Percentiles rank a stretch among this genome's conserved stretches.
These are phyloP conservation scores for Mongoloraphidia duomilia DNA, from an alignment of 2,888 invertebrate genomes.

Conservation along the genomic window DNA sequence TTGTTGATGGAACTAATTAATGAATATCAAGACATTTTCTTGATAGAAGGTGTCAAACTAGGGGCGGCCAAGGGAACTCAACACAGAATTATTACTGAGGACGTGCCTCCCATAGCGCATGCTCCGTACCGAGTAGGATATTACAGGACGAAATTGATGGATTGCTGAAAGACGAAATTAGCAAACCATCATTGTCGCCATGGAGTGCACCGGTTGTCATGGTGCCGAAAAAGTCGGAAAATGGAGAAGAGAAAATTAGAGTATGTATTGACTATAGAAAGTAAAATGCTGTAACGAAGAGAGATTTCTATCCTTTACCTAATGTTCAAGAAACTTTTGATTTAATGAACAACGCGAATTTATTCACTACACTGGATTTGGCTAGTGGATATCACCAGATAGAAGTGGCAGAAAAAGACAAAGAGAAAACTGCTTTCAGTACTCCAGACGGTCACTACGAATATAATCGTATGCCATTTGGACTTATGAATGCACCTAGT, in stretches of 20 bases:
- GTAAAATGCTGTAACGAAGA: constrained; percentile 19
- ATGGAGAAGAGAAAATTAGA: constrained; percentile 12
- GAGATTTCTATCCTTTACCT: constrained; percentile 20
- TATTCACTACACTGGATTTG: constrained; percentile 19
- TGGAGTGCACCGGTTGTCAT: constrained; percentile 24
- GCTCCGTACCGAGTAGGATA: constrained; percentile 11
- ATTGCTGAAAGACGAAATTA: constrained; percentile 17
- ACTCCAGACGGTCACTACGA: constrained; percentile 19
- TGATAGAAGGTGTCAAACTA: background rate
- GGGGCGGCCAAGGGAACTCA: background rate
- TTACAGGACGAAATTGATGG: constrained; percentile 12
- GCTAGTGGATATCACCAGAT: constrained; percentile 23
- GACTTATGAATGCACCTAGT: constrained; percentile 18
- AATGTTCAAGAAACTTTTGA: constrained; percentile 20
- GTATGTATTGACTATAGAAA: constrained; percentile 18
- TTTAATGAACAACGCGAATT: constrained; percentile 13
- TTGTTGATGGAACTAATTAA: background rate
- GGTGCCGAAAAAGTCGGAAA: constrained; percentile 21
- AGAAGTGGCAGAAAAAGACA: constrained; percentile 16
- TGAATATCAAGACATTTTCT: constrained; percentile 3
- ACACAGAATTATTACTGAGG: constrained; percentile 8
- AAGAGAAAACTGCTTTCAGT: constrained; percentile 21
- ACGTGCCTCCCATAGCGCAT: constrained; percentile 6
- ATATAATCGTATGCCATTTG: constrained; percentile 20
- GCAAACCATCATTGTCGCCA: constrained; percentile 18